Evolutionary conservation across 2,888 invertebrate species (phyloP).

Genomic region (Sphecodes monilicornis): DNA sequence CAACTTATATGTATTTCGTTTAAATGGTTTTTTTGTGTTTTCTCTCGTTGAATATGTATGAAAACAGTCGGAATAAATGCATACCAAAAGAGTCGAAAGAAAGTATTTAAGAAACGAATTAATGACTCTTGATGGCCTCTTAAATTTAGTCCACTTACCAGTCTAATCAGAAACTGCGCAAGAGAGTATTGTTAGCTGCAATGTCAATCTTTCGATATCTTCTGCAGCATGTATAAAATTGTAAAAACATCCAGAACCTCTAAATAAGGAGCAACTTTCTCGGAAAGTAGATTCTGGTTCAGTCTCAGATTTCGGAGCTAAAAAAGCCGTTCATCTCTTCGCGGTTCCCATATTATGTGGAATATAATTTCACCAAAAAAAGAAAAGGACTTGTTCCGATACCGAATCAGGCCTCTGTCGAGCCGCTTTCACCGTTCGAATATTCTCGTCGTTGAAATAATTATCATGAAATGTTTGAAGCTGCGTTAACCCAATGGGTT

Average conservation of each 20-base stretch:
- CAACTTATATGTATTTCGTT: no score
- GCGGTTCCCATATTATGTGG: background rate
- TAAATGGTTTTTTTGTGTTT: no score
- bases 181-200: no score
- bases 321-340: background rate
- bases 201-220: background rate
- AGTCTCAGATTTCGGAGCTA: background rate
- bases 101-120: no score
- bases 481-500: background rate
- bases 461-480: constrained; percentile 12
- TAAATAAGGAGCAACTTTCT: constrained; percentile 8
- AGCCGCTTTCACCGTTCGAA: constrained; percentile 39
- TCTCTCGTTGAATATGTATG: no score
- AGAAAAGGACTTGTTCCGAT: background rate
- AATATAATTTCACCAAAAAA: constrained; percentile 7
- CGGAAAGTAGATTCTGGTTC: background rate
- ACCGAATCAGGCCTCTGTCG: background rate
- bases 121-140: no score
- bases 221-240: background rate
- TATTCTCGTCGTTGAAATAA: constrained; percentile 11
- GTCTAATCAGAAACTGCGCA: no score
- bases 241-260: background rate
- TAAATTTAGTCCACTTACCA: no score
- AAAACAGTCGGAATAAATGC: no score
- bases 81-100: no score